phyloP scores from a whole-genome alignment of 2,113 vertebrate genomes.

The Sakesphorus luctuosus region DNA sequence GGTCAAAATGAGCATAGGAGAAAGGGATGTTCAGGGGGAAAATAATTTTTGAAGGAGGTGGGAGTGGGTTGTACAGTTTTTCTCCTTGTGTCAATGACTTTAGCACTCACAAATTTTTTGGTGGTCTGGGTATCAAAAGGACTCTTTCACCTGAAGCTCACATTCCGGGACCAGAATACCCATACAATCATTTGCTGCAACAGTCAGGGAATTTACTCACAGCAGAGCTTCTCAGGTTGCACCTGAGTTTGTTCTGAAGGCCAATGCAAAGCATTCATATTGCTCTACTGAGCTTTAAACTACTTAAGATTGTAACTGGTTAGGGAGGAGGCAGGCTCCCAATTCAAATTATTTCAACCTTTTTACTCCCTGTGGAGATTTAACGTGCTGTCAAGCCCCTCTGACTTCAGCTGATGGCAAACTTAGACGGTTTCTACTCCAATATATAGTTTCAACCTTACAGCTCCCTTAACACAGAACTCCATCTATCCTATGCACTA shows the following conservation, averaged over 20 bases:
- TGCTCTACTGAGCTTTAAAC: constrained; percentile 39
- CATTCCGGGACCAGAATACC: not conserved
- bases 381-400: not conserved
- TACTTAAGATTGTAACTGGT: constrained; percentile 3
- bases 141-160: not conserved
- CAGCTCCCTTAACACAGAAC: constrained; percentile 4
- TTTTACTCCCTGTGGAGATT: constrained; percentile 15
- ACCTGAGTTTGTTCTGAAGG: constrained; percentile 33
- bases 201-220: not conserved
- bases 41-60: not conserved
- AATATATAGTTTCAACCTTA: not conserved
- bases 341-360: constrained; percentile 54
- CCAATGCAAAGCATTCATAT: not conserved
- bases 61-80: not conserved
- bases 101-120: not conserved
- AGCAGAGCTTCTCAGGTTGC: constrained; percentile 18
- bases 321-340: constrained; percentile 4
- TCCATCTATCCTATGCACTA: not conserved
- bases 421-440: constrained; percentile 2
- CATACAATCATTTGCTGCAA: not conserved
- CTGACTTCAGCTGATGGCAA: not conserved
- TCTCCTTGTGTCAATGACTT: not conserved
- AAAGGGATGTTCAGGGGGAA: not conserved
- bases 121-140: not conserved
- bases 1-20: not conserved